These are phyloP conservation scores for Liposcelis brunnea DNA, from an alignment of 2,888 invertebrate species.

Conservation along the genomic window DNA sequence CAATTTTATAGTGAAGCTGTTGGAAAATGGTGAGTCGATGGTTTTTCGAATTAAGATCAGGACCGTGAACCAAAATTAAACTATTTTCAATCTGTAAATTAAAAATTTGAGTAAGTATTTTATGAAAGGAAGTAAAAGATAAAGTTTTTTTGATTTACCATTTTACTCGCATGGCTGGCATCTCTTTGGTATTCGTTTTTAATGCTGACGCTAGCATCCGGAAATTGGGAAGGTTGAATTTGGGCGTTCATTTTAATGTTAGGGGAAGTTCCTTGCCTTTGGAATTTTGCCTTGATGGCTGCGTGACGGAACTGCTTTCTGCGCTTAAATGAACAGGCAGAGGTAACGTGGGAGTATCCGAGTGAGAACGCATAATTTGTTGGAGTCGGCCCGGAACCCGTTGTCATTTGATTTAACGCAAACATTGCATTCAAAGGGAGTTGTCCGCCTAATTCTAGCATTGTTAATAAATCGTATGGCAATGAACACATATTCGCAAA, in stretches of 20 bases:
- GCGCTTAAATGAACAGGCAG: slow-evolving; percentile 79
- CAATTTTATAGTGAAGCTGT: slow-evolving; percentile 23
- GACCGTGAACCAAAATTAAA: slow-evolving; percentile 40
- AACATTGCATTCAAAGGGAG: slow-evolving; percentile 79
- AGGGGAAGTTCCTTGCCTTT: slow-evolving; percentile 24
- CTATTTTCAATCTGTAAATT: slow-evolving; percentile 30
- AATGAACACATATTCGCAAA: slow-evolving; percentile 92
- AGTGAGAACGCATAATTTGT: slow-evolving; percentile 52
- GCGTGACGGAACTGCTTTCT: slow-evolving; percentile 86
- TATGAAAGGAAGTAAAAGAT: too few species aligned
- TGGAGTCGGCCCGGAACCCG: slow-evolving; percentile 43
- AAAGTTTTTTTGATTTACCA: too few species aligned
- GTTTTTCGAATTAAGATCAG: slow-evolving; percentile 36
- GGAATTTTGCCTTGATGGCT: slow-evolving; percentile 30
- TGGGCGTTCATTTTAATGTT: slow-evolving; percentile 31
- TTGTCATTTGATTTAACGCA: slow-evolving; percentile 69
- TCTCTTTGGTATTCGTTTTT: slow-evolving; percentile 34
- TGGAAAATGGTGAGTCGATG: slow-evolving; percentile 36
- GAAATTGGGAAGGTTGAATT: slow-evolving; percentile 40
- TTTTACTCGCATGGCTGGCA: slow-evolving; percentile 27
- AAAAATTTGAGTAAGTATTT: too few species aligned
- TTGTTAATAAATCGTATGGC: slow-evolving; percentile 70
- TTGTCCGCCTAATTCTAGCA: slow-evolving; percentile 67
- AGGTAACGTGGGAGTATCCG: slow-evolving; percentile 69
- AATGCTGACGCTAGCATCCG: slow-evolving; percentile 39